Evolutionary conservation across 2,888 invertebrate species (phyloP).

Genomic region (Aphidoletes aphidimyza): DNA sequence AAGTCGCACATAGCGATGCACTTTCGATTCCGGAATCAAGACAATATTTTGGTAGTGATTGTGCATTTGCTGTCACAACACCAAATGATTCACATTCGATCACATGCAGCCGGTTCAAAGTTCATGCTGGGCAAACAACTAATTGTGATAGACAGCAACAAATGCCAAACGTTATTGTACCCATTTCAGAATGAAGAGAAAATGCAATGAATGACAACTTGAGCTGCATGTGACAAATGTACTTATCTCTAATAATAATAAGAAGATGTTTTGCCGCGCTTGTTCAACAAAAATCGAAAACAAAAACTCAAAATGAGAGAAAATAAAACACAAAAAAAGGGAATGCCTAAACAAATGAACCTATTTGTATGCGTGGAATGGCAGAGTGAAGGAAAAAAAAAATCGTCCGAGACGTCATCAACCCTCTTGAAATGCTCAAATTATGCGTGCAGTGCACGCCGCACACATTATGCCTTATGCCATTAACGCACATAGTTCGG

Average conservation of each 20-base stretch:
- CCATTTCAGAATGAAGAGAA: neutral
- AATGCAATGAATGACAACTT: conserved; percentile 31
- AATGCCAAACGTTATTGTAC: conserved; percentile 31
- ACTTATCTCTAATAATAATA: conserved; percentile 46
- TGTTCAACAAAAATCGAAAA: neutral
- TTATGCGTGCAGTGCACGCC: conserved; percentile 23
- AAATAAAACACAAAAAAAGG: neutral
- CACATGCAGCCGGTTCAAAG: conserved; percentile 2
- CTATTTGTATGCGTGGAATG: neutral
- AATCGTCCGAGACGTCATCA: conserved; percentile 2
- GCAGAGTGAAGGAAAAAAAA: neutral
- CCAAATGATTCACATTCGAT: neutral
- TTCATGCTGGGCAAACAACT: conserved; percentile 47
- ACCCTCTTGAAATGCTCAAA: conserved; percentile 38
- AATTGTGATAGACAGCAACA: conserved; percentile 30
- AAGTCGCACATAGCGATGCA: neutral
- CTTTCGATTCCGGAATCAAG: neutral
- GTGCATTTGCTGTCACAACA: conserved; percentile 28
- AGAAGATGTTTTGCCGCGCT: neutral
- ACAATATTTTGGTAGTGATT: conserved; percentile 11
- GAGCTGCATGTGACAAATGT: conserved; percentile 11
- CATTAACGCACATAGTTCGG: neutral
- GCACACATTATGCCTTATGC: conserved; percentile 24
- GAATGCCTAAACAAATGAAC: neutral
- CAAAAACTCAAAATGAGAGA: neutral